Conservation (phyloP, 2,797 vertebrate species). For the Apogon hyalosoma region DNA sequence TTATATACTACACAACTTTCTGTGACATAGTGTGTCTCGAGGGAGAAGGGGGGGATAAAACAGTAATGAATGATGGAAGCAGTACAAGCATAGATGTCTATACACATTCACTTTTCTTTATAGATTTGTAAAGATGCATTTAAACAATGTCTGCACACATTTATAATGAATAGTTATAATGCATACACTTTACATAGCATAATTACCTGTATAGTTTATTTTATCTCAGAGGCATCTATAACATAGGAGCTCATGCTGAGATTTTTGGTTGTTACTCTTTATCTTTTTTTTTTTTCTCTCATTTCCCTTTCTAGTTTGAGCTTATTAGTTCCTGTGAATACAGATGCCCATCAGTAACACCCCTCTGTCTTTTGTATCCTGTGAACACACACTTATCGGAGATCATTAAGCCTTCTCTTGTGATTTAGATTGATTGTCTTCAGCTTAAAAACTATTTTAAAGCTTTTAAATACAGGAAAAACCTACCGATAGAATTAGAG, state of each 20-base stretch:
- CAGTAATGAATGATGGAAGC: constrained; percentile 19
- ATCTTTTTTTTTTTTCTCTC: neutral
- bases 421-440: constrained; percentile 1
- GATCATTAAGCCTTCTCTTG: neutral
- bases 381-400: no score
- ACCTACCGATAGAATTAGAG: neutral
- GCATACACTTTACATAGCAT: neutral
- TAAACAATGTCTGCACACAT: neutral
- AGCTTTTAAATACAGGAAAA: constrained; percentile 3
- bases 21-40: constrained; percentile 5
- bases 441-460: constrained; percentile 1
- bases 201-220: constrained; percentile 9
- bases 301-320: constrained; percentile 3
- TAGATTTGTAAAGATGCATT: constrained; percentile 16
- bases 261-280: constrained; percentile 13
- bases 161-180: neutral
- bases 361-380: no score
- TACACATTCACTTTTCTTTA: constrained; percentile 3
- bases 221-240: neutral
- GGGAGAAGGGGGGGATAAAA: constrained; percentile 1
- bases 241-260: neutral
- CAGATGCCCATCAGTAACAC: constrained; percentile 9
- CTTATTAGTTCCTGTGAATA: neutral
- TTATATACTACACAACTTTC: constrained; percentile 26
- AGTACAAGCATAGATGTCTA: constrained; percentile 14